Percentiles rank a stretch among this genome's conserved stretches.
phyloP scores from a whole-genome alignment of 2,888 invertebrate species.

The Melangyna quadrimaculata region DNA sequence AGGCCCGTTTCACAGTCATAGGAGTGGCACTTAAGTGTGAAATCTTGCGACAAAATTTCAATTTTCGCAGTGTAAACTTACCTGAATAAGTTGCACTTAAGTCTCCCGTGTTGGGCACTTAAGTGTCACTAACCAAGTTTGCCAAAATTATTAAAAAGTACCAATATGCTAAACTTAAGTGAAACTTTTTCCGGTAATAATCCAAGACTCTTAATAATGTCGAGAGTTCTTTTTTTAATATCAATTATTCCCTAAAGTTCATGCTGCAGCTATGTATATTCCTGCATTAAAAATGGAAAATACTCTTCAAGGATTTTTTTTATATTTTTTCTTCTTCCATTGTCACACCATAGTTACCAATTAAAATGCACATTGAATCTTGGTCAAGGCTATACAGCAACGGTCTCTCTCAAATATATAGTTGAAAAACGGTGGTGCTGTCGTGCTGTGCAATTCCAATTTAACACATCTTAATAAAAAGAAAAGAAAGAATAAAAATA shows the following conservation, averaged over 20 bases:
- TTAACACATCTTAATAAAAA: conserved; percentile 31
- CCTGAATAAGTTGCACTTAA: no score
- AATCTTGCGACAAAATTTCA: no score
- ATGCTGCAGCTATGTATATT: background rate
- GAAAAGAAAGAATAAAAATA: background rate
- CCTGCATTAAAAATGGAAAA: conserved; percentile 7
- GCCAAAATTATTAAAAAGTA: no score
- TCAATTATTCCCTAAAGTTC: conserved; percentile 14
- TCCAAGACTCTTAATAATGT: background rate
- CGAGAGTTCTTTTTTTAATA: background rate
- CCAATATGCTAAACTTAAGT: no score
- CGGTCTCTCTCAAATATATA: background rate
- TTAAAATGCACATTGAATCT: conserved; percentile 65
- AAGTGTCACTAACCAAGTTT: no score
- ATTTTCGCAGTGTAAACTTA: no score
- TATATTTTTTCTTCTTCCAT: background rate
- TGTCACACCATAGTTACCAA: conserved; percentile 54
- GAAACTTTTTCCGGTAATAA: no score
- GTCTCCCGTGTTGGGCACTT: no score
- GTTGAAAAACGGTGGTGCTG: background rate
- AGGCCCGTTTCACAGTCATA: no score
- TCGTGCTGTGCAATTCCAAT: conserved; percentile 10
- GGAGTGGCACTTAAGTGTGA: no score
- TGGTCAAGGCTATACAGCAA: conserved; percentile 54
- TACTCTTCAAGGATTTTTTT: background rate